Percentiles rank a stretch among this genome's conserved stretches.
Evolutionary conservation across 2,888 invertebrate genomes (phyloP).

Genomic region (Galerucella pusilla): DNA sequence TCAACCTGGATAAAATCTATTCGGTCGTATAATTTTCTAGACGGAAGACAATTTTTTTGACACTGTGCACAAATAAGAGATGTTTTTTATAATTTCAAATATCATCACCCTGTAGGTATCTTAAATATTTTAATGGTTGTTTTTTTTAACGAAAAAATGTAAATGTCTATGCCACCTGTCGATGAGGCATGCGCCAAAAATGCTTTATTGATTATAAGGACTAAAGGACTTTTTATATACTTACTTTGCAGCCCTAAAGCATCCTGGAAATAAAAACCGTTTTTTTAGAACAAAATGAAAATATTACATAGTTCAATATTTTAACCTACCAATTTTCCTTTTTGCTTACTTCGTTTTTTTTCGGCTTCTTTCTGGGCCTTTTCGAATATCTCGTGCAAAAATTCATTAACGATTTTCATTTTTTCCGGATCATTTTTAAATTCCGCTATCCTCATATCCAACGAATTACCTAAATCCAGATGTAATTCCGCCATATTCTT

Average conservation of each 20-base stretch:
- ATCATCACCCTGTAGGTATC: no score
- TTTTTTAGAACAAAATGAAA: not conserved
- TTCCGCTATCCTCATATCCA: constrained; percentile 60
- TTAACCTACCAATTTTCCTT: constrained; percentile 59
- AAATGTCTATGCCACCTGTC: constrained; percentile 23
- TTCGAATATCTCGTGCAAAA: constrained; percentile 62
- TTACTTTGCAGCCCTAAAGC: constrained; percentile 60
- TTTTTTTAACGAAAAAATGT: not conserved
- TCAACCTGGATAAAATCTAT: constrained; percentile 21
- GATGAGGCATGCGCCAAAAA: constrained; percentile 19
- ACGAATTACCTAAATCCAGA: constrained; percentile 57
- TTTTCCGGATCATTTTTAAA: constrained; percentile 63
- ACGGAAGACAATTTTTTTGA: constrained; percentile 27
- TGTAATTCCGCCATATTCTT: constrained; percentile 57
- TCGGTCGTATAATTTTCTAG: constrained; percentile 29
- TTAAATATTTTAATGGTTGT: no score
- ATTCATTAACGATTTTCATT: constrained; percentile 62
- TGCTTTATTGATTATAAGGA: constrained; percentile 17
- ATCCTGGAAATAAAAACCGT: constrained; percentile 52
- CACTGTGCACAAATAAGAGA: constrained; percentile 29
- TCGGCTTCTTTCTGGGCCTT: constrained; percentile 62
- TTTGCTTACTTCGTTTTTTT: constrained; percentile 51
- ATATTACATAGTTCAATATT: not conserved
- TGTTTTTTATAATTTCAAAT: no score
- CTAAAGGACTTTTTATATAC: constrained; percentile 45